Evolutionary conservation across 2,888 invertebrate species (phyloP).

Genomic region (Chelonus formosanus): DNA sequence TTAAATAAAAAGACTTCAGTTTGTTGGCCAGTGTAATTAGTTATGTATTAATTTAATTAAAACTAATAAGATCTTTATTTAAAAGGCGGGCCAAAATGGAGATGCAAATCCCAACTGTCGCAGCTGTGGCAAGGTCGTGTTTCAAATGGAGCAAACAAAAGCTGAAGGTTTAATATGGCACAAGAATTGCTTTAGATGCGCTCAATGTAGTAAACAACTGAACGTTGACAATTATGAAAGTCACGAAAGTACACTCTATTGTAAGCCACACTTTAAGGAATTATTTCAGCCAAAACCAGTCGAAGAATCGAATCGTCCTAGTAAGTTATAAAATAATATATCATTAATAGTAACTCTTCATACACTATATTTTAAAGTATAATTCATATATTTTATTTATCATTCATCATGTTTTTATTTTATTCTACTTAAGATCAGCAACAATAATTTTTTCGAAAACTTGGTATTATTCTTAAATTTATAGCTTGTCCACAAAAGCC

Average conservation of each 20-base stretch:
- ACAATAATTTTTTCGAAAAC: constrained; percentile 1
- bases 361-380: too few species aligned
- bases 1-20: too few species aligned
- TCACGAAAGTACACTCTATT: constrained; percentile 88
- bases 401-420: too few species aligned
- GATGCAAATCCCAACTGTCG: constrained; percentile 78
- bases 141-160: constrained; percentile 96
- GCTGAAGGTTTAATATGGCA: constrained; percentile 92
- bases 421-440: neutral
- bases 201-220: constrained; percentile 91
- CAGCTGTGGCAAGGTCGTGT: constrained; percentile 88
- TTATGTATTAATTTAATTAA: neutral
- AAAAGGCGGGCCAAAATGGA: constrained; percentile 61
- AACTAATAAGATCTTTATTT: neutral
- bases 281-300: constrained; percentile 91
- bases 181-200: constrained; percentile 93
- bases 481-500: constrained; percentile 77
- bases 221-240: constrained; percentile 94
- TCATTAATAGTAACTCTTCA: too few species aligned
- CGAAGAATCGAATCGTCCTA: constrained; percentile 74
- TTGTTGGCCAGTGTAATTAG: too few species aligned
- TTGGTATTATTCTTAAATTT: constrained; percentile 31
- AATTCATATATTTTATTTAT: too few species aligned
- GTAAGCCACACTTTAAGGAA: constrained; percentile 92
- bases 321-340: constrained; percentile 66